These are phyloP conservation scores for Stictocephala bisonia DNA, from an alignment of 2,888 invertebrate species.

Conservation along the genomic window DNA sequence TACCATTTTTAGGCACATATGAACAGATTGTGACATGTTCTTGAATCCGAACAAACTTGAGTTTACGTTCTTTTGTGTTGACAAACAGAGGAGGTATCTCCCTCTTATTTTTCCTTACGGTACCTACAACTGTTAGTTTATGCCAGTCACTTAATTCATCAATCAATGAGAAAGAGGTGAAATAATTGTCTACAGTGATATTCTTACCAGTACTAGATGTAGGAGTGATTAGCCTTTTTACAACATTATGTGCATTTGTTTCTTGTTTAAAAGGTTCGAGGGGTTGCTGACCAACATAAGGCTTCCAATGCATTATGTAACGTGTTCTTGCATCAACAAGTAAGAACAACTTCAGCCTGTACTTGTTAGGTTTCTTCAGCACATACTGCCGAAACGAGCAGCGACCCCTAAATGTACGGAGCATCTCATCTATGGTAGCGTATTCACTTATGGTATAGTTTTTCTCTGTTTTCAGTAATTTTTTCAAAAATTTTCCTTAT, in stretches of 20 bases:
- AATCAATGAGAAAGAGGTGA: conserved; percentile 7
- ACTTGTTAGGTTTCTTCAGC: conserved; percentile 41
- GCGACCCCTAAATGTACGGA: conserved; percentile 31
- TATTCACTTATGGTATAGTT: conserved; percentile 18
- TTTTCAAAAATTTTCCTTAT: conserved; percentile 36
- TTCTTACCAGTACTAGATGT: conserved; percentile 11
- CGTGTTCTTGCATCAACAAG: conserved; percentile 37
- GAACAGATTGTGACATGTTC: not conserved
- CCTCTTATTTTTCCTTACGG: not conserved
- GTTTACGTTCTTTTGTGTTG: not conserved
- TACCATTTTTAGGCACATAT: not conserved
- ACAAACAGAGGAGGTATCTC: conserved; percentile 5
- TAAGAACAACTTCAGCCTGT: conserved; percentile 35
- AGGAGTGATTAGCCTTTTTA: not conserved
- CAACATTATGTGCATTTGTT: not conserved
- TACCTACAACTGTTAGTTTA: conserved; percentile 3
- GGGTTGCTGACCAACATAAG: conserved; percentile 18
- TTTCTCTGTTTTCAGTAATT: conserved; percentile 26
- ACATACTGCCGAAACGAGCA: conserved; percentile 37
- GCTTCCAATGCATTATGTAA: conserved; percentile 10
- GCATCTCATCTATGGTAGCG: no score
- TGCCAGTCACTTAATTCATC: not conserved
- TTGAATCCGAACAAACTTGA: conserved; percentile 6
- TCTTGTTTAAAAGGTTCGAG: not conserved
- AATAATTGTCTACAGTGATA: conserved; percentile 18